Evolutionary conservation across 2,113 vertebrate species (phyloP).

Genomic region (Dendrocopos noguchii): DNA sequence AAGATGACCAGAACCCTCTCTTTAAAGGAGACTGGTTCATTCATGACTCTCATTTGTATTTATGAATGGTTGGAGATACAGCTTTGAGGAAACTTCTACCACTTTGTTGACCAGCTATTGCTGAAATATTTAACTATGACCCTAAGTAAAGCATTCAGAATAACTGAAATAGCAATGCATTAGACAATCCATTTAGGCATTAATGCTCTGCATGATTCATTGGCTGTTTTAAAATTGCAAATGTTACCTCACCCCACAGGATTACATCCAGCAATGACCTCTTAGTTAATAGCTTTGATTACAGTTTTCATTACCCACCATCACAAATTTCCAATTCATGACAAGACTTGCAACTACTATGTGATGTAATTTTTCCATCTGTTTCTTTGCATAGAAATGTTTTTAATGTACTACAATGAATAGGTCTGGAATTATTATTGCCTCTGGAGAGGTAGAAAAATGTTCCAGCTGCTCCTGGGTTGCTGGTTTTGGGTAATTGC

Average conservation of each 20-base stretch:
- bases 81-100: neutral
- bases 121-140: neutral
- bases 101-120: fast-evolving
- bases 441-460: too few species aligned
- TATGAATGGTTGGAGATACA: fast-evolving
- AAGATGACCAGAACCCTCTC: fast-evolving
- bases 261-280: neutral
- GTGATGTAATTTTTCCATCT: fast-evolving
- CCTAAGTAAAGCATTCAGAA: neutral
- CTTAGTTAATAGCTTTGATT: too few species aligned
- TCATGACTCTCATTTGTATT: neutral
- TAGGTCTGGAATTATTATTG: fast-evolving
- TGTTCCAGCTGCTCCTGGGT: fast-evolving
- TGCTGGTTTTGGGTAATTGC: fast-evolving
- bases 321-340: neutral
- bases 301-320: neutral
- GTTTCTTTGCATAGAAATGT: fast-evolving
- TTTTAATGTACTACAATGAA: fast-evolving
- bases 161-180: neutral
- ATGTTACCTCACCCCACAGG: fast-evolving
- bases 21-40: neutral
- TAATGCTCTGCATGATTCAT: neutral
- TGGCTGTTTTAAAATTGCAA: neutral
- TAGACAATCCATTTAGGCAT: fast-evolving
- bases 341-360: fast-evolving